Evolutionary conservation across 2,888 invertebrate species (phyloP).

Genomic region (Scaptodrosophila latifasciaeformis): DNA sequence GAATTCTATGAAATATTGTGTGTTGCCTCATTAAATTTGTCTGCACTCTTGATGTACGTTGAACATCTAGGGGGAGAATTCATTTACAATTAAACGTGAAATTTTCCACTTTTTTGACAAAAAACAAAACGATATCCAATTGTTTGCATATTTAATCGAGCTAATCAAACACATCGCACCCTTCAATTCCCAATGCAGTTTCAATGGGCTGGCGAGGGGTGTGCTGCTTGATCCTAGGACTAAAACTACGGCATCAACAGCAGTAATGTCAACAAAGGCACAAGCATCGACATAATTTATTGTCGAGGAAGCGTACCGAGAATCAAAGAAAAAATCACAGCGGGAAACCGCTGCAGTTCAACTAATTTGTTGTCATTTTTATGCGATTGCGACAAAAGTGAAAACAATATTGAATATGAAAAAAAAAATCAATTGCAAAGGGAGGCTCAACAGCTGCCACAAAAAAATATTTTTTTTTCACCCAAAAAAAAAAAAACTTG

Average conservation of each 20-base stretch:
- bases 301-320: conserved; percentile 51
- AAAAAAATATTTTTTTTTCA: too few species aligned
- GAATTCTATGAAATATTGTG: too few species aligned
- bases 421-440: conserved; percentile 8
- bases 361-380: conserved; percentile 69
- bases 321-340: conserved; percentile 24
- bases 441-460: conserved; percentile 45
- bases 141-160: conserved; percentile 68
- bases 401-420: conserved; percentile 53
- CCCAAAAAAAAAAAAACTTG: neutral
- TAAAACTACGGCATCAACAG: conserved; percentile 16
- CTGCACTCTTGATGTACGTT: too few species aligned
- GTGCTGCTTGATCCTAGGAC: conserved; percentile 24
- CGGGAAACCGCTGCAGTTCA: conserved; percentile 63
- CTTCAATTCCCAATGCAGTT: too few species aligned
- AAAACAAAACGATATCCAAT: conserved; percentile 56
- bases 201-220: too few species aligned
- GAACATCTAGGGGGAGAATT: too few species aligned
- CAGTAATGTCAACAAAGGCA: conserved; percentile 23
- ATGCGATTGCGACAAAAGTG: conserved; percentile 66
- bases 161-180: conserved; percentile 57
- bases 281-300: conserved; percentile 58
- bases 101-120: conserved; percentile 58
- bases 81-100: conserved; percentile 38
- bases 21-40: too few species aligned